Conservation (phyloP, 2,888 invertebrate genomes). For the Pasiphila rectangulata region DNA sequence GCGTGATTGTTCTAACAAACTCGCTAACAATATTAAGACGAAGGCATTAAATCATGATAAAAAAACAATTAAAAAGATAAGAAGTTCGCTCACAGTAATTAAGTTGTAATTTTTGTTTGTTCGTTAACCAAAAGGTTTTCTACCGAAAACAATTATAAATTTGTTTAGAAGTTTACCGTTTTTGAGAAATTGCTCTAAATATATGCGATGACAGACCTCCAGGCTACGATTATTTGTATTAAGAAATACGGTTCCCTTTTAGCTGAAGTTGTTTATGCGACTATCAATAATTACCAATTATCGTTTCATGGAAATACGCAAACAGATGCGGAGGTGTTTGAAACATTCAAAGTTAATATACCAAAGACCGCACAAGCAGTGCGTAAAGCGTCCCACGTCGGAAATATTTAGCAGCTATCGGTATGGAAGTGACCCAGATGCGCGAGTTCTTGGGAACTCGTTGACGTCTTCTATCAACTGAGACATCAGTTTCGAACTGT, state of each 20-base stretch:
- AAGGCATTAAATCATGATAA: slow-evolving; percentile 58
- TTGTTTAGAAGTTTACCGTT: slow-evolving; percentile 5
- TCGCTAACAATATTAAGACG: slow-evolving; percentile 37
- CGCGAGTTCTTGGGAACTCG: slow-evolving; percentile 15
- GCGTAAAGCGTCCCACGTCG: no score
- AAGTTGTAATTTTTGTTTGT: slow-evolving; percentile 61
- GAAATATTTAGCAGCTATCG: slow-evolving; percentile 1
- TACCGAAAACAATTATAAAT: slow-evolving; percentile 18
- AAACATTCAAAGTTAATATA: no score
- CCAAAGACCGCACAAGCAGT: no score
- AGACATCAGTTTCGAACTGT: slow-evolving; percentile 26
- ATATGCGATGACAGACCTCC: no score
- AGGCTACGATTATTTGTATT: no score
- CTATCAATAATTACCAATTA: no score
- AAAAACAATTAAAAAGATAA: slow-evolving; percentile 60
- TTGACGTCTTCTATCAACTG: slow-evolving; percentile 30
- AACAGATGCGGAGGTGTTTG: no score
- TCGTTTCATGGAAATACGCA: no score
- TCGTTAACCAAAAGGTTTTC: slow-evolving; percentile 41
- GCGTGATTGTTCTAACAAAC: slow-evolving; percentile 37
- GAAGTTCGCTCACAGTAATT: slow-evolving; percentile 51
- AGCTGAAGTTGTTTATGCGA: no score
- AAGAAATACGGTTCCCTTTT: no score
- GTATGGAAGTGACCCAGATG: not conserved
- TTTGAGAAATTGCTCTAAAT: slow-evolving; percentile 5